Percentiles rank a stretch among this genome's conserved stretches.
These are phyloP conservation scores for Paradisaea rubra DNA, from an alignment of 2,113 vertebrate species.

Conservation along the genomic window DNA sequence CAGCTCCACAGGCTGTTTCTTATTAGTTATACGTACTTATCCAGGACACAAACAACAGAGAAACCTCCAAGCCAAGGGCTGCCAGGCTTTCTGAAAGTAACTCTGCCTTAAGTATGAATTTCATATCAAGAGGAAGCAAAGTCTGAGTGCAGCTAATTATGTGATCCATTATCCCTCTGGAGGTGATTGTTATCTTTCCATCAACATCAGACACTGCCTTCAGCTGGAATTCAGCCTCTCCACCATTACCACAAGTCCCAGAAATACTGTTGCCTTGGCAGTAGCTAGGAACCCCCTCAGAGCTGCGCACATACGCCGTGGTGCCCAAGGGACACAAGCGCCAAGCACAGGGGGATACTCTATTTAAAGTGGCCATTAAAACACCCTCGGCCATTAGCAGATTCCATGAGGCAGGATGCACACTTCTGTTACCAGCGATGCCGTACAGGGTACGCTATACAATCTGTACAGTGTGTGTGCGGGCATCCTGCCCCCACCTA, in stretches of 20 bases:
- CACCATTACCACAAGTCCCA: neutral
- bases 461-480: too few relatives aligned
- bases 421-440: neutral
- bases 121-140: neutral
- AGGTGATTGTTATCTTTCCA: conserved; percentile 53
- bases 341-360: neutral
- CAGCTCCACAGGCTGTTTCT: neutral
- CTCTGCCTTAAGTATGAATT: neutral
- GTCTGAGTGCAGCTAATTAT: neutral
- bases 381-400: neutral
- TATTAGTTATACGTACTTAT: neutral
- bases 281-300: neutral
- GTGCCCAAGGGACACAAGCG: neutral
- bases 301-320: accelerated
- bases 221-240: conserved; percentile 43
- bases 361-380: neutral
- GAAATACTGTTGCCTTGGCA: neutral
- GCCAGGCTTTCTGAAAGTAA: neutral
- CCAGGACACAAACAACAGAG: neutral
- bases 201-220: conserved; percentile 43
- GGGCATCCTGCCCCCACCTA: neutral
- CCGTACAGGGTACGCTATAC: too few relatives aligned
- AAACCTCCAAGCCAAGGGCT: neutral
- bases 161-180: conserved; percentile 21
- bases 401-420: accelerated